Conservation (phyloP, 2,797 vertebrate genomes). For the Sebastes matsubarae region DNA sequence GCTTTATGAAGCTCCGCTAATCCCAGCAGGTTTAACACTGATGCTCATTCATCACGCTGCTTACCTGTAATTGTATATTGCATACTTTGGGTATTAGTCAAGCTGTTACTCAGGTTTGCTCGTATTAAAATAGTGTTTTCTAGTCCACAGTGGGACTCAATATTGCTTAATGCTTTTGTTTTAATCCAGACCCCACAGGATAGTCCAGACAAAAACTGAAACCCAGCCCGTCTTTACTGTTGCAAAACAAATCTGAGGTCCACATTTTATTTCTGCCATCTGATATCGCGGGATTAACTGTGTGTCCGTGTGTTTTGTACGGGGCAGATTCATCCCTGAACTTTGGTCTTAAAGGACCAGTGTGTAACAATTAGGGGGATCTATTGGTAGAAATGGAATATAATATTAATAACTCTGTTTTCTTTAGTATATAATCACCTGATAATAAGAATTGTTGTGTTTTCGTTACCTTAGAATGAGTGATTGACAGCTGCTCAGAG, state of each 20-base stretch:
- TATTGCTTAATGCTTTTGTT: conserved; percentile 40
- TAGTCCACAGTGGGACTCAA: conserved; percentile 20
- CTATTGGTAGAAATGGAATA: fast-evolving
- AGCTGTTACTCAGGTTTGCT: conserved; percentile 72
- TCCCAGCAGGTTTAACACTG: conserved; percentile 80
- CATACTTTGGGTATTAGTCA: conserved; percentile 77
- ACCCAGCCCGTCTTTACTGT: neutral
- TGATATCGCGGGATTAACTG: neutral
- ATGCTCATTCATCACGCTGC: conserved; percentile 78
- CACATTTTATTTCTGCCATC: neutral
- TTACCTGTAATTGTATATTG: conserved; percentile 84
- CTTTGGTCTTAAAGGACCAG: neutral
- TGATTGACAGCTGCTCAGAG: no score
- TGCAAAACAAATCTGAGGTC: conserved; percentile 1
- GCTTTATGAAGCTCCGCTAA: conserved; percentile 81
- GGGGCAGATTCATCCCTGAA: neutral
- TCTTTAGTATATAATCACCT: no score
- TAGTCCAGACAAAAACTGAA: conserved; percentile 7
- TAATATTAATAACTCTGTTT: no score
- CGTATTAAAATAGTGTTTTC: conserved; percentile 73
- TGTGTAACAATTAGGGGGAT: no score
- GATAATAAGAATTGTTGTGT: no score
- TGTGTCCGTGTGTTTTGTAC: neutral
- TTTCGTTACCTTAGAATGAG: no score
- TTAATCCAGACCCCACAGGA: conserved; percentile 37